Base-by-base conservation (phyloP, 1,140 invertebrate genomes). In the Ips typographus region DNA sequence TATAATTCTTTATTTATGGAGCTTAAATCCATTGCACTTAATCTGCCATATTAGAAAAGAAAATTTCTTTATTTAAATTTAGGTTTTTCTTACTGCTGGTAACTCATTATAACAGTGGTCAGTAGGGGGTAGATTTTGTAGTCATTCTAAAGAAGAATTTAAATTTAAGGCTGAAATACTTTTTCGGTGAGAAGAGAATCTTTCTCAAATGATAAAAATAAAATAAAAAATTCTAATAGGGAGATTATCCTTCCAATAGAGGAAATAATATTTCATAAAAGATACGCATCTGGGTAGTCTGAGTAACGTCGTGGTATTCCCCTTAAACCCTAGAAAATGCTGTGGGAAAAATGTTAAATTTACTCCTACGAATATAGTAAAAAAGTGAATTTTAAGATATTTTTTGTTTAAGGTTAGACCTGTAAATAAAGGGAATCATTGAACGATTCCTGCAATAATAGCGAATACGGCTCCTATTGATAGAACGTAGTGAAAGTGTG, bases 291-390 rank as follows among this genome's bases (percentile, higher is more conserved):
- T 3, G 88, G 86, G 71, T 90, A 92, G 80, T 92, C 89, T 43
- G 85, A 85, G 72, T 89, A 89, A 47, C 89, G 87, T 61, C 89
- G 87, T 47, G 90, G 90, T 82, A 91, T 90, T 1, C 89, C 89
- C 51, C 82, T 83, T 83, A 91, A 80, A 38, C 89, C 89, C 89
- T 85, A 90, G 82, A 79, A 90, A 91, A 84, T 91, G 88, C 83
- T 90, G 87, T 37, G 89, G 88, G 47, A 91, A 90, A 81, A 91
- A 91, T n/a, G 88, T 90, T 83, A 90, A 72, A 84, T 91, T 90
- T 72, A 90, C 86, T 66, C 88, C 86, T 72, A 88, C 74, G 84
- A 89, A 90, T 83, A 87, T 88, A 64, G 73, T 75, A 67, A 81
- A 74, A 81, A 87, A 86, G 82, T 86, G 84, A 82, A 84, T 84